These are phyloP conservation scores for Malthinus flaveolus DNA, from an alignment of 2,888 invertebrate genomes.

Conservation along the genomic window DNA sequence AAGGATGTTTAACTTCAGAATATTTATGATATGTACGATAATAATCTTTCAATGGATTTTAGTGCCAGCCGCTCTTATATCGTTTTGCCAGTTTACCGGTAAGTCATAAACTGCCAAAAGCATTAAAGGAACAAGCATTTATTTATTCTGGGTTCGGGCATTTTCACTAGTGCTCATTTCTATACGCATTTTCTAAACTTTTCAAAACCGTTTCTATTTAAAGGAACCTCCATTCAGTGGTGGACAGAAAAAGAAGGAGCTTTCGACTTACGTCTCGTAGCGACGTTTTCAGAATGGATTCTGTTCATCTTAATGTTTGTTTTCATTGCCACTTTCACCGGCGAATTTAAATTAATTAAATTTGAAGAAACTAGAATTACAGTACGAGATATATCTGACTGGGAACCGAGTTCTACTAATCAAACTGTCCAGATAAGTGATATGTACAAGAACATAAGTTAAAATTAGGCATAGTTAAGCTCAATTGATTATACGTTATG, in stretches of 20 bases:
- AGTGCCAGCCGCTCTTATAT: constrained; percentile 1
- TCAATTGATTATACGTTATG: background rate
- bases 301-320: constrained; percentile 21
- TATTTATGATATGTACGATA: background rate
- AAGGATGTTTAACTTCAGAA: constrained; percentile 1
- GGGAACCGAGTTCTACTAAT: no score
- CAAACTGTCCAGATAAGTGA: no score
- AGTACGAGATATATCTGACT: no score
- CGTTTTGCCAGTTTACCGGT: background rate
- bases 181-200: background rate
- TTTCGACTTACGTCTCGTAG: constrained; percentile 21
- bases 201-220: background rate
- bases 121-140: no score
- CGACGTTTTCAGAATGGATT: constrained; percentile 31
- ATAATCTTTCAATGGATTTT: background rate
- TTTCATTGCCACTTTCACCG: constrained; percentile 20
- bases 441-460: background rate
- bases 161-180: no score
- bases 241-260: constrained; percentile 33
- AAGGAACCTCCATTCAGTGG: constrained; percentile 20
- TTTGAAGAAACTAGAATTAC: constrained; percentile 4
- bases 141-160: no score
- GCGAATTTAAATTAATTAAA: constrained; percentile 26
- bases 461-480: background rate
- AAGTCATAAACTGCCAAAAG: background rate